Percentiles rank a stretch among this genome's conserved stretches.
These are phyloP conservation scores for Oryzias dopingdopingensis DNA, from an alignment of 2,797 vertebrate species.

Conservation along the genomic window DNA sequence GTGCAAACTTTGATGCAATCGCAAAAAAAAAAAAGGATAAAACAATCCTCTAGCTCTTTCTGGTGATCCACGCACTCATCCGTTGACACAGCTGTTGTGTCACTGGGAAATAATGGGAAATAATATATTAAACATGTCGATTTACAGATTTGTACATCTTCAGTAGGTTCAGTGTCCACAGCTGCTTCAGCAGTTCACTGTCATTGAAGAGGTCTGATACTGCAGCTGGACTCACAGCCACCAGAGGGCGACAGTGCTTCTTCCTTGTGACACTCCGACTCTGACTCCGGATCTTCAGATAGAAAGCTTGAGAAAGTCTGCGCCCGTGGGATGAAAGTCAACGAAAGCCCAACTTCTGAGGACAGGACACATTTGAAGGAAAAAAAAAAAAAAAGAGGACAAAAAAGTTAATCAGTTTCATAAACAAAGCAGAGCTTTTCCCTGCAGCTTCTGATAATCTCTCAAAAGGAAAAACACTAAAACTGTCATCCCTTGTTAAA, in stretches of 20 bases:
- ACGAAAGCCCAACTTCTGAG: conserved; percentile 81
- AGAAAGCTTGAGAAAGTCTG: conserved; percentile 95
- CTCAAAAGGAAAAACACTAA: conserved; percentile 18
- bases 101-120: conserved; percentile 60
- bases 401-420: neutral
- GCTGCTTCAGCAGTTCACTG: conserved; percentile 56
- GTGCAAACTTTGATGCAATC: conserved; percentile 65
- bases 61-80: conserved; percentile 48
- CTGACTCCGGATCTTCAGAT: conserved; percentile 79
- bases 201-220: conserved; percentile 89
- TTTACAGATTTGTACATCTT: conserved; percentile 73
- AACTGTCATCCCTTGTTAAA: conserved; percentile 2
- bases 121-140: conserved; percentile 70
- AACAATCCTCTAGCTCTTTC: conserved; percentile 33
- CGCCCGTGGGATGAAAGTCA: conserved; percentile 90
- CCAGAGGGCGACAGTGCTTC: conserved; percentile 76
- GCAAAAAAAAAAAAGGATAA: conserved; percentile 20
- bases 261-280: conserved; percentile 79
- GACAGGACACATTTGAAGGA: neutral
- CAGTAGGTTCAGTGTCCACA: conserved; percentile 68
- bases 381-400: neutral
- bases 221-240: conserved; percentile 84
- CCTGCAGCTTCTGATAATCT: conserved; percentile 2
- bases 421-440: neutral
- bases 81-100: conserved; percentile 60